Conservation (phyloP, 2,797 vertebrate genomes). For the Scolopax bukidnonensis region DNA sequence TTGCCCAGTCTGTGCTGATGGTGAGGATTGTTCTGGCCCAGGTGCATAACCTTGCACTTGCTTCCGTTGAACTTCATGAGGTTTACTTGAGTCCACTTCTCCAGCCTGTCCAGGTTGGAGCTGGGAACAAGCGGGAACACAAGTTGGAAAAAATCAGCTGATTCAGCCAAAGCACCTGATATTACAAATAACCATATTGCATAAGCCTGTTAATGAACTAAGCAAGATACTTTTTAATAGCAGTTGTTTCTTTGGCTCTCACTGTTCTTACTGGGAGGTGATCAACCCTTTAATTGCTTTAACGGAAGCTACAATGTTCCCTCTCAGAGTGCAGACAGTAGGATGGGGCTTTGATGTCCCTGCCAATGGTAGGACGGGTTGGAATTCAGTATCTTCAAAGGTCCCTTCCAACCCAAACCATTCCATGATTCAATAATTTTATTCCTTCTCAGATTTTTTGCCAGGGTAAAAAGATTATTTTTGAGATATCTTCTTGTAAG, state of each 20-base stretch:
- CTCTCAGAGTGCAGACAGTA: background rate
- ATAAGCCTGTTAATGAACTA: background rate
- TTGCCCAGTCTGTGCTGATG: no score
- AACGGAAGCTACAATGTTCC: background rate
- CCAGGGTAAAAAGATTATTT: background rate
- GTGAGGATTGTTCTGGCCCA: no score
- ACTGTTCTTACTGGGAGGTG: background rate
- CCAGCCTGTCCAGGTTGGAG: no score
- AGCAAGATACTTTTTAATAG: background rate
- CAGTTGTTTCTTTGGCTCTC: background rate
- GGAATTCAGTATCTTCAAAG: background rate
- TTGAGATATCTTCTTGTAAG: background rate
- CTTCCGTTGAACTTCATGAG: no score
- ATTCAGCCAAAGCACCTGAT: background rate
- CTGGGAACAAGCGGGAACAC: background rate
- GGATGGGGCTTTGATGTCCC: background rate
- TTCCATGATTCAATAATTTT: background rate
- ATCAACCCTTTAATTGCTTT: background rate
- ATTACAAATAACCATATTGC: background rate
- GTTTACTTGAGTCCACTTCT: no score
- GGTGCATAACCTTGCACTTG: no score
- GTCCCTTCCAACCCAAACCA: background rate
- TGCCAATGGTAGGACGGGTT: background rate
- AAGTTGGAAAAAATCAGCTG: background rate
- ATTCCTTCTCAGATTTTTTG: background rate